A percentile compares a stretch with the other conserved stretches of the same genome.
Conservation (phyloP, 2,113 vertebrate genomes). For the Epinephelus moara region DNA sequence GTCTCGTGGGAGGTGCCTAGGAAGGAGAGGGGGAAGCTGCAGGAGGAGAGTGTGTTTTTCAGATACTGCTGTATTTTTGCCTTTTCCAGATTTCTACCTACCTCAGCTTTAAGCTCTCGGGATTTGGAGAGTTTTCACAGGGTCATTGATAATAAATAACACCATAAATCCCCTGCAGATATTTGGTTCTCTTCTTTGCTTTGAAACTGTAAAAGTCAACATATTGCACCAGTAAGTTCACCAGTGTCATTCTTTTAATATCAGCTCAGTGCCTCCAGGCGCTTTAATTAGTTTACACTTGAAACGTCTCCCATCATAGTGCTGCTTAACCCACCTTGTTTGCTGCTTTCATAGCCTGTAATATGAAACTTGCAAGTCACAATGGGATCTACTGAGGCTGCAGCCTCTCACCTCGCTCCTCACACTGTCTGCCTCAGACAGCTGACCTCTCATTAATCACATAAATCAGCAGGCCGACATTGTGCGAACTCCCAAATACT, state of each 20-base stretch:
- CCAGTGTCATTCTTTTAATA: not conserved
- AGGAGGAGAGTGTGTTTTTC: no score
- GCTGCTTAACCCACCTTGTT: constrained; percentile 8
- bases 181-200: not conserved
- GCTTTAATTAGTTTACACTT: constrained; percentile 7
- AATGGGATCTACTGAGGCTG: not conserved
- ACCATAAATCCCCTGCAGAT: constrained; percentile 8
- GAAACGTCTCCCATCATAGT: not conserved
- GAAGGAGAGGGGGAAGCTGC: no score
- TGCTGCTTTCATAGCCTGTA: constrained; percentile 13
- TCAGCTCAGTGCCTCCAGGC: not conserved
- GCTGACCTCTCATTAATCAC: constrained; percentile 65
- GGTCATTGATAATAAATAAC: constrained; percentile 14
- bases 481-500: not conserved
- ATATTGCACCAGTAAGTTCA: constrained; percentile 1
- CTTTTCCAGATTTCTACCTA: no score
- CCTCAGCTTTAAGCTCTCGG: not conserved
- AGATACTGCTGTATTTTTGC: no score
- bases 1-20: no score
- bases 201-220: constrained; percentile 11
- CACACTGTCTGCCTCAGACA: constrained; percentile 1
- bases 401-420: constrained; percentile 11
- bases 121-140: not conserved
- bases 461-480: constrained; percentile 33
- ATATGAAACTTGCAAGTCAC: not conserved